Evolutionary conservation across 2,888 invertebrate genomes (phyloP).

Genomic region (Lithodes maja): DNA sequence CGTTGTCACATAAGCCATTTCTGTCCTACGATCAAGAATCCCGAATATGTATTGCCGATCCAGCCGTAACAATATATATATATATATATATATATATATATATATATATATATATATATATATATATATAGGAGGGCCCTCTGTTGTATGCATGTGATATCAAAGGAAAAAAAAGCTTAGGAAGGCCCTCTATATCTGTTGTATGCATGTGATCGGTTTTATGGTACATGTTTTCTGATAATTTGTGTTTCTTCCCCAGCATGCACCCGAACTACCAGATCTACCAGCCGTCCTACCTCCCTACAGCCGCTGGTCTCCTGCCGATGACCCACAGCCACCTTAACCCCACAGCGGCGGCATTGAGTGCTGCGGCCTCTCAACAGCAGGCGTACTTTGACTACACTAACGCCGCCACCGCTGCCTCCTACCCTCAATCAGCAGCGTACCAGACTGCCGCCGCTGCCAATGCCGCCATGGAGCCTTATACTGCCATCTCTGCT

Average conservation of each 20-base stretch:
- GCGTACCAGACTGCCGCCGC: constrained; percentile 54
- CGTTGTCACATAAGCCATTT: too few relatives aligned
- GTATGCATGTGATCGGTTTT: too few relatives aligned
- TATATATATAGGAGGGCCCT: too few relatives aligned
- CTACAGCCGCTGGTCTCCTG: constrained; percentile 48
- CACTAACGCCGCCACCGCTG: constrained; percentile 46
- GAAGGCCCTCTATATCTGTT: background rate
- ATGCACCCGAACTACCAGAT: constrained; percentile 48
- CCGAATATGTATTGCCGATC: too few relatives aligned
- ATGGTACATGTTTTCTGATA: too few relatives aligned
- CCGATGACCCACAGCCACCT: constrained; percentile 35
- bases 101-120: too few relatives aligned
- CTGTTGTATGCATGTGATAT: background rate
- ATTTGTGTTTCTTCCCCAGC: constrained; percentile 18
- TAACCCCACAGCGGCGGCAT: constrained; percentile 40
- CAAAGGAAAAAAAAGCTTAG: background rate
- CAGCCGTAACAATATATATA: too few relatives aligned
- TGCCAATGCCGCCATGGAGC: constrained; percentile 34
- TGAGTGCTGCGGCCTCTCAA: constrained; percentile 26
- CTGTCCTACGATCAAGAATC: too few relatives aligned
- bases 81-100: too few relatives aligned
- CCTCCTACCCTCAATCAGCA: constrained; percentile 33
- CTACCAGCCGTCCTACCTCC: constrained; percentile 51
- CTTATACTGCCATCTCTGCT: constrained; percentile 53
- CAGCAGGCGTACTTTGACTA: constrained; percentile 44